These are phyloP conservation scores for Megalurothrips usitatus DNA, from an alignment of 2,888 invertebrate species.

Conservation along the genomic window DNA sequence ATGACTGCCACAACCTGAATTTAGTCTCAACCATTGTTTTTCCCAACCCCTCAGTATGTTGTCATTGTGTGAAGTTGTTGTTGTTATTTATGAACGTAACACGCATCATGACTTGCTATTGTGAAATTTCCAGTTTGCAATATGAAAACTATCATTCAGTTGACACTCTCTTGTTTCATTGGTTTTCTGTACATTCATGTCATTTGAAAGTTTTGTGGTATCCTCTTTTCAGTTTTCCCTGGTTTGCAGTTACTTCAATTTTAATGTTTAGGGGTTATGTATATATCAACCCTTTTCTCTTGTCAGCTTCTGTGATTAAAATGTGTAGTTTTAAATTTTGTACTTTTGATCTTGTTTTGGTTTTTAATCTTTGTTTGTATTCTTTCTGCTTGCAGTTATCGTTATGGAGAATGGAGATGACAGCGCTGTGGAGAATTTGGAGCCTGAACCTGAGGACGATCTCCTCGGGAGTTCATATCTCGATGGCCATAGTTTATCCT, in stretches of 20 bases:
- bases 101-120: slow-evolving; percentile 5
- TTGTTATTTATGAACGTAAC: not conserved
- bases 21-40: too few species aligned
- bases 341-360: not conserved
- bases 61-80: not conserved
- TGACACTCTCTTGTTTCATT: too few species aligned
- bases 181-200: too few species aligned
- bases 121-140: not conserved
- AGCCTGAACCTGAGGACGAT: slow-evolving; percentile 15
- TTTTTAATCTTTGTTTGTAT: not conserved
- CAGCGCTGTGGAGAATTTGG: not conserved
- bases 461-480: not conserved
- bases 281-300: not conserved
- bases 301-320: not conserved
- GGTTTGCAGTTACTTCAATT: too few species aligned
- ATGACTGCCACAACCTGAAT: too few species aligned
- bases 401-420: slow-evolving; percentile 24
- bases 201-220: not conserved
- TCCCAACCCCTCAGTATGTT: not conserved
- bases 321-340: not conserved
- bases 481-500: not conserved
- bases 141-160: too few species aligned
- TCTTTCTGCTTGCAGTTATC: not conserved
- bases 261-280: too few species aligned
- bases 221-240: too few species aligned